Percentiles rank a stretch among this genome's conserved stretches.
These are phyloP conservation scores for Drosophila tani DNA, from an alignment of 1,140 invertebrate genomes.

Conservation along the genomic window DNA sequence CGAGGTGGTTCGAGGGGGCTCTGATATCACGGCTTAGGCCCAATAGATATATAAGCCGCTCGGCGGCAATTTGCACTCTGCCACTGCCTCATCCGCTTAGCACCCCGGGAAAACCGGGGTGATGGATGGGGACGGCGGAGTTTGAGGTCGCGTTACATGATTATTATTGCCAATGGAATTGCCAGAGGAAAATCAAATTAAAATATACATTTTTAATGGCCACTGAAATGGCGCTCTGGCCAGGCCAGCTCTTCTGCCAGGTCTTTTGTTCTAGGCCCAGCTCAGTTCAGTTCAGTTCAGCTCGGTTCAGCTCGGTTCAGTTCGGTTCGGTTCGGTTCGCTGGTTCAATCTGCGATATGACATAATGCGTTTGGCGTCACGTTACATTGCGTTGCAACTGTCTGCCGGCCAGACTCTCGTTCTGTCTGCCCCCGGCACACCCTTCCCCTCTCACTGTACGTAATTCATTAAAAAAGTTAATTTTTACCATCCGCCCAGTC, in stretches of 20 bases:
- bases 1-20: neutral
- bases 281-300: slow-evolving; percentile 53
- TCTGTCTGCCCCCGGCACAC: neutral
- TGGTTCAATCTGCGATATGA: slow-evolving; percentile 82
- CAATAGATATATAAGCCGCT: slow-evolving; percentile 65
- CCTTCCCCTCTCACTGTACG: slow-evolving; percentile 16
- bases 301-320: slow-evolving; percentile 41
- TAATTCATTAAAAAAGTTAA: slow-evolving; percentile 83
- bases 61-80: slow-evolving; percentile 54
- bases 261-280: slow-evolving; percentile 76
- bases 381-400: slow-evolving; percentile 70
- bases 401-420: slow-evolving; percentile 13
- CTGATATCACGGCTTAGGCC: slow-evolving; percentile 65
- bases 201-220: slow-evolving; percentile 82
- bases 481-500: slow-evolving; percentile 71
- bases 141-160: slow-evolving; percentile 68
- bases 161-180: slow-evolving; percentile 60
- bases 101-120: neutral
- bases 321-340: slow-evolving; percentile 57
- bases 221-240: slow-evolving; percentile 39
- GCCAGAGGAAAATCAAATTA: slow-evolving; percentile 78
- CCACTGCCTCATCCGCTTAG: slow-evolving; percentile 65
- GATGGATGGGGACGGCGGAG: slow-evolving; percentile 13
- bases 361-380: slow-evolving; percentile 80
- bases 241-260: slow-evolving; percentile 12